Evolutionary conservation across 2,113 vertebrate species (phyloP), one percentile per base, ranked within the genome.

Genomic region (Eulacestoma nigropectus): DNA sequence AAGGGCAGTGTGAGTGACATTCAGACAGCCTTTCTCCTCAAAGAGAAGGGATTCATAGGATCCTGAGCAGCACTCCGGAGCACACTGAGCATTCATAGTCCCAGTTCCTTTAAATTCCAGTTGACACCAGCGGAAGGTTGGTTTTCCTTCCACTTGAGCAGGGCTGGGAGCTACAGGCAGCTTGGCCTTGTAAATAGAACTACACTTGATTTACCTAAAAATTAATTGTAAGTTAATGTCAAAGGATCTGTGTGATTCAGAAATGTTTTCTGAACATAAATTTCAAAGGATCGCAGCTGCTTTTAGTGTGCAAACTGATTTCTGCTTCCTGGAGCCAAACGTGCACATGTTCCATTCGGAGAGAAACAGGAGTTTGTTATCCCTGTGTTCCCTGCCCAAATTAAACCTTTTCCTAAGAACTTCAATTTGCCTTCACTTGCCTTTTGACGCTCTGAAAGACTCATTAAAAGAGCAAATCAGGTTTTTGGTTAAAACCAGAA

Each of bases 1-100:
- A 96, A 92, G 95, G 88, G 93, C 88, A 88, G 49, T 12, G 60
- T 88, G 96, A 96, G 84, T 88, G 96, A 94, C 92, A 20, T 86
- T 86, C 95, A 94, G 95, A 57, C 95, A 96, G 95, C 90, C 86
- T 76, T 82, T 91, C 91, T 97, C 59, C 92, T 92, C 69, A 89
- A 87, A 94, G 95, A 90, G 90, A 82, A 89, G 92, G 68, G 72
- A 74, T 86, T 80, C 82, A 60, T 69, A 47, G 13, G 19, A 20
- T 86, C 72, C 85, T 20, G 85, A 93, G 93, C 84, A 47, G 63
- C 22, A 13, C 74, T 76, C 75, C 6, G 7, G 87, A 87, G 72
- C 89, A 57, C 84, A 62, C 39, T 11, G n/a, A 37, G 67, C 86
- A 49, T 69, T 79, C 91, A 91, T 42, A 52, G 9, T 60, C 65